Conservation (phyloP, 2,888 invertebrate species). For the Capitulum mitella region DNA sequence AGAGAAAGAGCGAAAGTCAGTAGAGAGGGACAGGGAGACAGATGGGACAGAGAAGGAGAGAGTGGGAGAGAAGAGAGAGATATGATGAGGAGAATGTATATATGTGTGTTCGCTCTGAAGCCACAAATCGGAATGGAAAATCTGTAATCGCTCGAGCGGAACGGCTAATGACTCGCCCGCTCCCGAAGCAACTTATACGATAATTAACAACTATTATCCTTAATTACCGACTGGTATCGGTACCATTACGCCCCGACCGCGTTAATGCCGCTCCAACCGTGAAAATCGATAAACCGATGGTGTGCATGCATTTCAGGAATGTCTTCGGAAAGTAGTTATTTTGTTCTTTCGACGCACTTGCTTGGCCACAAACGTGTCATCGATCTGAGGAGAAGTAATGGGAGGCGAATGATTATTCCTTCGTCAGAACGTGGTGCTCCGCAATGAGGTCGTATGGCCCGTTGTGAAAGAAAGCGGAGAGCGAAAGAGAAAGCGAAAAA, state of each 20-base stretch:
- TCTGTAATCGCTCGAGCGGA: background rate
- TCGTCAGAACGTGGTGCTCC: no score
- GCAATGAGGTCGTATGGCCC: no score
- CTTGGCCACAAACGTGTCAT: no score
- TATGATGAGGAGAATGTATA: no score
- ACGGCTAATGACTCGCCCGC: background rate
- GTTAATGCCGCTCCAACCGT: background rate
- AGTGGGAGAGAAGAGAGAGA: background rate
- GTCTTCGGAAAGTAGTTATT: background rate
- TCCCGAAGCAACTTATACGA: background rate
- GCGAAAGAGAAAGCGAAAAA: no score
- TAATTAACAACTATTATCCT: constrained; percentile 2
- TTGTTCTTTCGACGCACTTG: no score
- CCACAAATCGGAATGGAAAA: background rate
- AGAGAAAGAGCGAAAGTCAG: background rate
- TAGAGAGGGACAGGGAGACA: background rate
- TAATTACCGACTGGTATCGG: background rate
- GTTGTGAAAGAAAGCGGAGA: no score
- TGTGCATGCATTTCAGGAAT: background rate
- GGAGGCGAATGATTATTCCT: no score
- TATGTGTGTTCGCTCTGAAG: background rate
- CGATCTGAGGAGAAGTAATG: no score
- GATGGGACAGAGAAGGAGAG: no score
- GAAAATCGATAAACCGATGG: background rate
- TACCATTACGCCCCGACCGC: background rate